phyloP scores from a whole-genome alignment of 2,888 invertebrate species.

The Drosophila buzzatii region DNA sequence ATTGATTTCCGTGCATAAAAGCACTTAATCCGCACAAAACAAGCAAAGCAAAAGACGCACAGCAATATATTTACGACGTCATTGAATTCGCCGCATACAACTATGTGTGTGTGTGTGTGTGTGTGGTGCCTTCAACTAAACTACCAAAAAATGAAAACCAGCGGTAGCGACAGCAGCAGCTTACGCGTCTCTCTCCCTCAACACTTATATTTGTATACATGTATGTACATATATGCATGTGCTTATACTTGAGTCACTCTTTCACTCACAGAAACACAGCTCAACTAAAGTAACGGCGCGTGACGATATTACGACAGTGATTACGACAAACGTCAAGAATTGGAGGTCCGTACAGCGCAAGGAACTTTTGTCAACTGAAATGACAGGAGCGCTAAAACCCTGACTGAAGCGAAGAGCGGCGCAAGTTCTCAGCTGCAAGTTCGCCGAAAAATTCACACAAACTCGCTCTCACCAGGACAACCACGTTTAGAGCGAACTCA shows the following conservation, averaged over 20 bases:
- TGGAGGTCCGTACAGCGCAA: constrained; percentile 65
- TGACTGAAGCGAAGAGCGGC: constrained; percentile 37
- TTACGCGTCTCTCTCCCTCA: constrained; percentile 37
- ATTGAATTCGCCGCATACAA: constrained; percentile 77
- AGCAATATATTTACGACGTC: constrained; percentile 77
- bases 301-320: constrained; percentile 52
- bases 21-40: constrained; percentile 43
- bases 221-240: background rate
- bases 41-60: constrained; percentile 52
- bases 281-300: constrained; percentile 66
- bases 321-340: constrained; percentile 41
- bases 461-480: constrained; percentile 43
- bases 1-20: constrained; percentile 68
- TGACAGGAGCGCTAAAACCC: constrained; percentile 52
- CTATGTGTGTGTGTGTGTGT: constrained; percentile 21
- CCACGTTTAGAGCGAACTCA: constrained; percentile 17
- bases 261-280: constrained; percentile 36
- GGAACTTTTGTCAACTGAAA: constrained; percentile 76
- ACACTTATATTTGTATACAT: constrained; percentile 27
- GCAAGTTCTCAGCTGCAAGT: constrained; percentile 16
- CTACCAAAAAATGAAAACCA: constrained; percentile 43
- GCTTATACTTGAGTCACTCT: constrained; percentile 43
- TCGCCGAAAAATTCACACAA: constrained; percentile 32
- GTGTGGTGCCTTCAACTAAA: constrained; percentile 37
- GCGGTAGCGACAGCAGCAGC: constrained; percentile 16